These are phyloP conservation scores for Pleuronectes platessa DNA, from an alignment of 2,113 vertebrate species.

Conservation along the genomic window DNA sequence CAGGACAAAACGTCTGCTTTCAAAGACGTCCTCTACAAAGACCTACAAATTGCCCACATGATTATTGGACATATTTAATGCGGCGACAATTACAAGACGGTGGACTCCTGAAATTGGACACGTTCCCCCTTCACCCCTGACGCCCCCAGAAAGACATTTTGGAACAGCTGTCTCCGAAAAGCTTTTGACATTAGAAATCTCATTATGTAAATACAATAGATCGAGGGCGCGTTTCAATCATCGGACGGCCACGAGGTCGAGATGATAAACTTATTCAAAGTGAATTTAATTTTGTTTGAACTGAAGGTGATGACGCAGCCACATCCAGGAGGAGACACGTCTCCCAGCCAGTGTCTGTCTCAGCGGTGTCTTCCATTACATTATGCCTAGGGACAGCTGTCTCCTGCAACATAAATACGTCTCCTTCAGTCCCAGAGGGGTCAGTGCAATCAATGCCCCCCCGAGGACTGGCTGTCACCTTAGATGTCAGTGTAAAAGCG, in stretches of 20 bases:
- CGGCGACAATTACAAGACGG: background rate
- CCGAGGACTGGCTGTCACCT: conserved; percentile 64
- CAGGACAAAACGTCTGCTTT: background rate
- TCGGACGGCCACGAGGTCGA: conserved; percentile 35
- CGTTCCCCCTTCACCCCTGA: conserved; percentile 42
- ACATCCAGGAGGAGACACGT: background rate
- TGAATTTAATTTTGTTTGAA: conserved; percentile 35
- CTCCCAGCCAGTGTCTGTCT: conserved; percentile 46
- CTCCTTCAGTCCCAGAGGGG: conserved; percentile 60
- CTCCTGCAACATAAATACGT: conserved; percentile 74
- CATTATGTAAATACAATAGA: conserved; percentile 72
- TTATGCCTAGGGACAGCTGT: conserved; percentile 68
- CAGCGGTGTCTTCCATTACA: conserved; percentile 38
- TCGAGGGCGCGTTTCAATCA: conserved; percentile 56
- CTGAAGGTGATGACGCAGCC: conserved; percentile 50
- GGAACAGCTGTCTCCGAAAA: conserved; percentile 50
- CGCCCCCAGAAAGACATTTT: conserved; percentile 1
- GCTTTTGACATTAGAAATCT: conserved; percentile 67
- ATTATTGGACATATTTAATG: conserved; percentile 4
- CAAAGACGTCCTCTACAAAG: background rate
- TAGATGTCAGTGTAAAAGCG: conserved; percentile 55
- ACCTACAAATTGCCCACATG: too few relatives aligned
- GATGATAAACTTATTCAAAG: conserved; percentile 67
- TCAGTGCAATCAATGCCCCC: conserved; percentile 73
- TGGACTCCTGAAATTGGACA: conserved; percentile 12